These are phyloP conservation scores for Pygoscelis adeliae DNA, from an alignment of 2,113 vertebrate genomes.

Conservation along the genomic window DNA sequence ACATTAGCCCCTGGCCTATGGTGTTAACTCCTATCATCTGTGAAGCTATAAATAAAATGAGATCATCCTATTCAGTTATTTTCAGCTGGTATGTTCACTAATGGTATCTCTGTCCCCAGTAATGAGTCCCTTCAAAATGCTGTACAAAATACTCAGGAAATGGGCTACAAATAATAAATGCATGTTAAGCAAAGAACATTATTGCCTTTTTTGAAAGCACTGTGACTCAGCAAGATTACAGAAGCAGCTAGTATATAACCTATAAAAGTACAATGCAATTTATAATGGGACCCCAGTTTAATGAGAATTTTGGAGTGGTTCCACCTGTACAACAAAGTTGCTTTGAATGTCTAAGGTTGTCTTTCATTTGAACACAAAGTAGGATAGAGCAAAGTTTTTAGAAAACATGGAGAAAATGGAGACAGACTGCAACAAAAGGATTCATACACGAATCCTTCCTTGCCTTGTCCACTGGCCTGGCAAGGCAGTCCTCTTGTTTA, in stretches of 20 bases:
- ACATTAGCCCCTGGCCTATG: neutral
- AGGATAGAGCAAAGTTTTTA: neutral
- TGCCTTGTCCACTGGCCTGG: neutral
- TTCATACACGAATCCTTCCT: neutral
- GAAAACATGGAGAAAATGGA: neutral
- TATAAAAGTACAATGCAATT: neutral
- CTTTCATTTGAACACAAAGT: neutral
- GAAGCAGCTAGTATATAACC: neutral
- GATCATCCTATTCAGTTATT: neutral
- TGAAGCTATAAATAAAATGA: neutral
- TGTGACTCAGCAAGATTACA: neutral
- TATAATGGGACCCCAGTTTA: neutral
- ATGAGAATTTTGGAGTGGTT: neutral
- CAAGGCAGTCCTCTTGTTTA: neutral
- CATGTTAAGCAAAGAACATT: neutral
- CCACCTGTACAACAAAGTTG: neutral
- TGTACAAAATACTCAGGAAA: neutral
- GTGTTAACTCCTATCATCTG: neutral
- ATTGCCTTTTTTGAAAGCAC: neutral
- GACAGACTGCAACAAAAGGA: neutral
- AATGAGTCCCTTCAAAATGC: neutral
- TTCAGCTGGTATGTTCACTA: neutral
- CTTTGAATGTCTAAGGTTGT: neutral
- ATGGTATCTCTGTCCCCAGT: neutral
- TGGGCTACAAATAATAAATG: neutral